These are phyloP conservation scores for Taeniopygia guttata DNA, from an alignment of 2,797 vertebrate genomes.

Conservation along the genomic window DNA sequence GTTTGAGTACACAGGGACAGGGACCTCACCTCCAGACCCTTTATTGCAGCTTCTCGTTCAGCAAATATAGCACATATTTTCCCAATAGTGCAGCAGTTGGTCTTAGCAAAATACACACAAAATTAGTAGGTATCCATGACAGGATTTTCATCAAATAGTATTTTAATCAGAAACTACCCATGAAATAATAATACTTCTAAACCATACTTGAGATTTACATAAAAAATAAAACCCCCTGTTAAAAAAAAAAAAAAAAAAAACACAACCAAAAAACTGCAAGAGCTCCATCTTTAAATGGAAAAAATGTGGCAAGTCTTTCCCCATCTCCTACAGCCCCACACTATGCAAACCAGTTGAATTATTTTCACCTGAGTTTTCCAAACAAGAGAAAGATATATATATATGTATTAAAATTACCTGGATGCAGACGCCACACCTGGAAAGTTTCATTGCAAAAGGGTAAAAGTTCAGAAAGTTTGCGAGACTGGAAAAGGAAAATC, in stretches of 20 bases:
- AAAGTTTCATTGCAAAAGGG: constrained; percentile 43
- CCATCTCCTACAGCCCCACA: not conserved
- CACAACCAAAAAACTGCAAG: not conserved
- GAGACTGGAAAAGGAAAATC: constrained; percentile 32
- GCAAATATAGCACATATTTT: not conserved
- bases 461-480: constrained; percentile 51
- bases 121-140: not conserved
- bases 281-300: not conserved
- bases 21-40: not conserved
- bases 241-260: not conserved
- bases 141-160: not conserved
- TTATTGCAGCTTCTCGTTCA: not conserved
- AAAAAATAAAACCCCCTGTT: not conserved
- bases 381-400: not conserved
- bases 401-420: constrained; percentile 6
- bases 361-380: not conserved
- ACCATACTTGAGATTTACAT: not conserved
- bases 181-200: not conserved
- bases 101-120: not conserved
- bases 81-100: not conserved
- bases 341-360: not conserved
- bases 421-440: not conserved
- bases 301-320: not conserved
- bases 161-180: not conserved
- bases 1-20: not conserved